Evolutionary conservation across 2,888 invertebrate species (phyloP), one percentile per base, ranked within the genome.

Genomic region (Platynereis dumerilii): DNA sequence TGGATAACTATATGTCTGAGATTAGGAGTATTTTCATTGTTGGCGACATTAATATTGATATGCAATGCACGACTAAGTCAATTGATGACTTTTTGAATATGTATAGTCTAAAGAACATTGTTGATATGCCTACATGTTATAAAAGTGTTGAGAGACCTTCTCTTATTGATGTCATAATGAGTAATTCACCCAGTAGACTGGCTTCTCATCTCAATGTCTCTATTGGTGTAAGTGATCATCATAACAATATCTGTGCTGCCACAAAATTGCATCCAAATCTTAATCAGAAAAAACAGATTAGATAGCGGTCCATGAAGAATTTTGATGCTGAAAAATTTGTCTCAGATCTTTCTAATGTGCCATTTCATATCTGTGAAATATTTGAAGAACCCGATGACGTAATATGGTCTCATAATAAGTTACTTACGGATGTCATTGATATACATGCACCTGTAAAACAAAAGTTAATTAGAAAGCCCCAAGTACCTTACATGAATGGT

Each of bases 361-460:
- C 42, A 12, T 42, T 42, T 42, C 42, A 42, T 42, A 17, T 42
- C 17, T 12, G 10, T 10, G 42, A 42, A 12, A 42, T 42, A 12
- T 42, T 42, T 42, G 42, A 42, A 12, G 42, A 42, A 12, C 42
- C 42, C 17, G 42, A 42, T 42, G 42, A 48, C 22, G 48, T 12
- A n/a, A 20, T 3, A n/a, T 48, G n/a, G n/a, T 7, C 3, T 5
- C 48, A 48, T 22, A 48, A 48, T 42, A 17, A 42, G 17, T 42
- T 42, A 17, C 42, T 42, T 10, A 42, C 17, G 42, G 42, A 42
- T 10, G 42, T 42, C 10, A n/a, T 48, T n/a, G 22, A 48, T 48
- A 7, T 10, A 48, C 48, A 48, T 48, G 48, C 48, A n/a, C 48
- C 48, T 10, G 7, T 48, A 5, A 48, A 48, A 48, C n/a, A 48